Percentiles rank a stretch among this genome's conserved stretches.
Conservation (phyloP, 2,797 vertebrate genomes). For the Sciurus carolinensis region DNA sequence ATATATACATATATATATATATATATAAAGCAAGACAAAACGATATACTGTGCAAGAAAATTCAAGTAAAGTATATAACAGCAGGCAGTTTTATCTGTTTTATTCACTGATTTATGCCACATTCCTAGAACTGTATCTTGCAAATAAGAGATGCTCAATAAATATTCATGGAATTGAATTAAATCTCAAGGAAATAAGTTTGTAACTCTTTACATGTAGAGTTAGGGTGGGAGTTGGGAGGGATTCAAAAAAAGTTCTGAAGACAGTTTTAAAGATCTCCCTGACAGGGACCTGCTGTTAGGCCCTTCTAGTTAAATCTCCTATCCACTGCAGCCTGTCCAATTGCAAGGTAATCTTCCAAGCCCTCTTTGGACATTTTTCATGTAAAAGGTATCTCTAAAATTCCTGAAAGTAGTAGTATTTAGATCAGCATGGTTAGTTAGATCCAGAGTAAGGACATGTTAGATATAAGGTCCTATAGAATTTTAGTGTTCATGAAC, state of each 20-base stretch:
- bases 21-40: neutral
- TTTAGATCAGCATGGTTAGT: neutral
- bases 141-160: neutral
- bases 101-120: neutral
- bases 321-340: neutral
- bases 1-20: neutral
- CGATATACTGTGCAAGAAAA: neutral
- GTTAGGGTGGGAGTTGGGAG: neutral
- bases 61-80: neutral
- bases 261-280: neutral
- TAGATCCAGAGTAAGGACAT: neutral
- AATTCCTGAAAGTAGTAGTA: neutral
- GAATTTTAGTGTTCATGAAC: neutral
- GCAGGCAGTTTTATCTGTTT: neutral
- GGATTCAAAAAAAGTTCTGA: neutral
- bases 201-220: neutral
- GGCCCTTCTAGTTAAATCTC: neutral
- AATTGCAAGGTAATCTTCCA: neutral
- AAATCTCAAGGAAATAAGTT: neutral
- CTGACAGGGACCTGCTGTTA: neutral
- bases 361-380: neutral
- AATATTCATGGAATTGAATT: neutral
- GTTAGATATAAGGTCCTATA: neutral
- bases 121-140: neutral
- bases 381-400: neutral